Conservation (phyloP, 2,797 vertebrate genomes). For the Crocidura indochinensis region DNA sequence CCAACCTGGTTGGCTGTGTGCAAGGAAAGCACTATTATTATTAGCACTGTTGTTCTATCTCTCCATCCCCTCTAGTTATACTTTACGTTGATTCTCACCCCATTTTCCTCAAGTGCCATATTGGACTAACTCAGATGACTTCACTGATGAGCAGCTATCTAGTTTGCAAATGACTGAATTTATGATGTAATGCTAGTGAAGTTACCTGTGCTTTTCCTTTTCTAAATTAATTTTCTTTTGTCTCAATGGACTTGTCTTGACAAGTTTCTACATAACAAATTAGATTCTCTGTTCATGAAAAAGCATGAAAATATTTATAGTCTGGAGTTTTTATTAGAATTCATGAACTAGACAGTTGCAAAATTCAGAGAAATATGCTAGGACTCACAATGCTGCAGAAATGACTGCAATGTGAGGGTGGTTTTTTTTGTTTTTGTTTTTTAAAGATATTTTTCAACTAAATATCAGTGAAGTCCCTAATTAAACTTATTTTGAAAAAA, state of each 20-base stretch:
- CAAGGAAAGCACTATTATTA: no score
- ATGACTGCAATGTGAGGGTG: not conserved
- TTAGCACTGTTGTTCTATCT: no score
- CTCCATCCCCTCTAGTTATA: not conserved
- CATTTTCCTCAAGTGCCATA: not conserved
- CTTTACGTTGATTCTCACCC: not conserved
- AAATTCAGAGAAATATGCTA: not conserved
- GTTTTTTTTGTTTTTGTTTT: not conserved
- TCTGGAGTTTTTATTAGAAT: not conserved
- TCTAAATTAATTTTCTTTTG: not conserved
- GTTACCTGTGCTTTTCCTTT: slow-evolving; percentile 4
- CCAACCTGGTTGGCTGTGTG: no score
- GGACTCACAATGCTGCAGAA: not conserved
- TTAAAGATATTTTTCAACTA: slow-evolving; percentile 3
- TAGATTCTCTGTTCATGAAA: not conserved
- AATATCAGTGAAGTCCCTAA: not conserved
- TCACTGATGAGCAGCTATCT: not conserved
- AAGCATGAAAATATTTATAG: not conserved
- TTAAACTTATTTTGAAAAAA: slow-evolving; percentile 25
- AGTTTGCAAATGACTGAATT: slow-evolving; percentile 15
- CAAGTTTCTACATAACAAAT: not conserved
- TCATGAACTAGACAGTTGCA: not conserved
- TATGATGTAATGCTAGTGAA: slow-evolving; percentile 24
- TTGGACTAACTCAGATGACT: not conserved
- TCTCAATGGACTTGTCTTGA: slow-evolving; percentile 20